phyloP scores from a whole-genome alignment of 2,888 invertebrate species.

The Cryptus viduatorius region DNA sequence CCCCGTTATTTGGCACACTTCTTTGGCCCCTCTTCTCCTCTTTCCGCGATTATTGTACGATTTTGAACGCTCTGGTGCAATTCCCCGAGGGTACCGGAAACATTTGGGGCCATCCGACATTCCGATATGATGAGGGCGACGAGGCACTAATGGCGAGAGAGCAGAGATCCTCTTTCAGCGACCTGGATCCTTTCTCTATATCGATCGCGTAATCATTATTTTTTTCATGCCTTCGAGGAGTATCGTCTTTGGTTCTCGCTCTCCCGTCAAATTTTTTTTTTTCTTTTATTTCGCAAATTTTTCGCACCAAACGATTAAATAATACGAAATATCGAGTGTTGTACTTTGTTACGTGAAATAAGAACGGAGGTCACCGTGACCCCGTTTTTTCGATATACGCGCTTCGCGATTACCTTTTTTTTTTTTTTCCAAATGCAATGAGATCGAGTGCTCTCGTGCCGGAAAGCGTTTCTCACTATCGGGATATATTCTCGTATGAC shows the following conservation, averaged over 20 bases:
- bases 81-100: constrained; percentile 60
- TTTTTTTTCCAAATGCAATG: constrained; percentile 42
- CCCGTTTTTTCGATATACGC: constrained; percentile 31
- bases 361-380: constrained; percentile 31
- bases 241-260: constrained; percentile 22
- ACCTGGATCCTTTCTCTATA: constrained; percentile 34
- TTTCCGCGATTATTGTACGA: constrained; percentile 1
- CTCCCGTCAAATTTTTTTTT: neutral
- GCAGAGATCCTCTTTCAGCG: neutral
- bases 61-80: constrained; percentile 53
- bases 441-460: constrained; percentile 6
- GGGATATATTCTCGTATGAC: constrained; percentile 46
- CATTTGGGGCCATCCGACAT: constrained; percentile 68
- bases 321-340: constrained; percentile 50
- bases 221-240: constrained; percentile 44
- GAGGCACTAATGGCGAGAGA: neutral
- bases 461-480: constrained; percentile 45
- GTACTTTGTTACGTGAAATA: neutral
- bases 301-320: constrained; percentile 50
- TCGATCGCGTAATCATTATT: constrained; percentile 42
- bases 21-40: neutral
- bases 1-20: constrained; percentile 66
- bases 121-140: constrained; percentile 67
- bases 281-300: neutral
- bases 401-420: constrained; percentile 37